These are phyloP conservation scores for Argyrosomus japonicus DNA, from an alignment of 2,113 vertebrate genomes.

Conservation along the genomic window DNA sequence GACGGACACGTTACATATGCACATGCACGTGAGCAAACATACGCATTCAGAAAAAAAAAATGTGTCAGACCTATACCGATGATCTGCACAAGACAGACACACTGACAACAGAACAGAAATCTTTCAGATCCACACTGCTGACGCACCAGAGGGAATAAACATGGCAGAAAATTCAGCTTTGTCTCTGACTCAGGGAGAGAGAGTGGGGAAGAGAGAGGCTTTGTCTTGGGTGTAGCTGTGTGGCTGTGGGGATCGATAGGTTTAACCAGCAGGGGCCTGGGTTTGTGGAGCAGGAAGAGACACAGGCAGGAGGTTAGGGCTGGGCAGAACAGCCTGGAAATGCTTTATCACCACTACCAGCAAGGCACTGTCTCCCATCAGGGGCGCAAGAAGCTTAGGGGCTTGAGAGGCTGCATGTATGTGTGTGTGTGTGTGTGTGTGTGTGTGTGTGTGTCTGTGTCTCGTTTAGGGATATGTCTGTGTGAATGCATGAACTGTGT, in stretches of 20 bases:
- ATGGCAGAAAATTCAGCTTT: constrained; percentile 69
- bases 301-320: constrained; percentile 71
- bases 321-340: constrained; percentile 73
- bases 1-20: constrained; percentile 18
- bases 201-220: constrained; percentile 60
- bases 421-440: constrained; percentile 39
- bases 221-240: constrained; percentile 73
- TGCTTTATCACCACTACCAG: constrained; percentile 74
- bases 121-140: constrained; percentile 55
- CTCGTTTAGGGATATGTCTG: constrained; percentile 26
- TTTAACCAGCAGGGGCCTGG: constrained; percentile 75
- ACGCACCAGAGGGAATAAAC: constrained; percentile 69
- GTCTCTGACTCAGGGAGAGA: constrained; percentile 65
- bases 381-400: constrained; percentile 67
- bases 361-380: constrained; percentile 69
- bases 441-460: constrained; percentile 35
- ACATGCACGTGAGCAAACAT: constrained; percentile 30
- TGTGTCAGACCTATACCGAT: constrained; percentile 15
- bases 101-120: constrained; percentile 36
- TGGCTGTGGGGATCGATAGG: constrained; percentile 77
- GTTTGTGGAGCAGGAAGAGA: constrained; percentile 76
- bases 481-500: constrained; percentile 54
- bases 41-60: constrained; percentile 6
- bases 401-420: constrained; percentile 44
- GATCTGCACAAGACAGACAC: constrained; percentile 32